Conservation (phyloP, 2,888 invertebrate genomes). For the Acholoe squamosa region DNA sequence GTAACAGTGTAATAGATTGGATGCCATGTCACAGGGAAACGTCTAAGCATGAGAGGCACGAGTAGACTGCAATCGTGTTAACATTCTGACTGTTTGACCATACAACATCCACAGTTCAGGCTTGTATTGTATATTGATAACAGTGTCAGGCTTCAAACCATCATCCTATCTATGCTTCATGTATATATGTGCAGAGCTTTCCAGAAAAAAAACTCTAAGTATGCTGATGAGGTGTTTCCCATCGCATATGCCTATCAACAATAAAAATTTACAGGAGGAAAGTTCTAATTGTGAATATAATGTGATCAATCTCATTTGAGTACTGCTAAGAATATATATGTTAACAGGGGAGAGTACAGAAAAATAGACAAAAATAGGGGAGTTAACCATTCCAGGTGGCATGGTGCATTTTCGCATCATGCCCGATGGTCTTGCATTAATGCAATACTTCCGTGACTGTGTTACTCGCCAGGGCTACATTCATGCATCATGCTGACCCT, state of each 20-base stretch:
- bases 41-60: not conserved
- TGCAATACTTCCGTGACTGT: too few species aligned
- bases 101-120: constrained; percentile 16
- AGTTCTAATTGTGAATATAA: constrained; percentile 32
- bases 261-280: not conserved
- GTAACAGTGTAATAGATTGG: not conserved
- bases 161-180: constrained; percentile 33
- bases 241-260: constrained; percentile 18
- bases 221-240: not conserved
- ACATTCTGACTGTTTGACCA: constrained; percentile 14
- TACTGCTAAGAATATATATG: not conserved
- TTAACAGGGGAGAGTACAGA: constrained; percentile 25
- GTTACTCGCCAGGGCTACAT: too few species aligned
- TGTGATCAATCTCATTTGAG: not conserved
- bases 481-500: too few species aligned
- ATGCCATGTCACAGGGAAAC: not conserved
- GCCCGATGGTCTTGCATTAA: too few species aligned
- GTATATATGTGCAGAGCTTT: not conserved
- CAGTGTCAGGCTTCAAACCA: constrained; percentile 27
- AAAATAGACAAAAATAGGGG: constrained; percentile 11
- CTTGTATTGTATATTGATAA: not conserved
- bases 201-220: not conserved
- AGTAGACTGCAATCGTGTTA: not conserved
- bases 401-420: too few species aligned
- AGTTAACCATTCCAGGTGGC: too few species aligned